Evolutionary conservation across 2,113 vertebrate species (phyloP).

Genomic region (Burhinus bistriatus): DNA sequence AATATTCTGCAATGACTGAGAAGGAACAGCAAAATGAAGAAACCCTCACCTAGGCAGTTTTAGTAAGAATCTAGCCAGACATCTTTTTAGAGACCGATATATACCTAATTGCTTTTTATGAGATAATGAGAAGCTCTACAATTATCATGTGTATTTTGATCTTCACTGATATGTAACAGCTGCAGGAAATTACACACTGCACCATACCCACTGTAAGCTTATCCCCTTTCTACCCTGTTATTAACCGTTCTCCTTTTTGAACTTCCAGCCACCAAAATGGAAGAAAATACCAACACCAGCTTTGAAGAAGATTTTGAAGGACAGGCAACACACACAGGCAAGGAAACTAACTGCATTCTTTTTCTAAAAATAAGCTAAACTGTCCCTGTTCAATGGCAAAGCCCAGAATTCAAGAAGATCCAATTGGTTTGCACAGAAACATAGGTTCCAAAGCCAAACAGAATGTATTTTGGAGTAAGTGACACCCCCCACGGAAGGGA

Average conservation of each 20-base stretch:
- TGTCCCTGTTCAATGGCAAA: neutral
- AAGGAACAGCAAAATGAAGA: neutral
- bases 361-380: neutral
- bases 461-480: neutral
- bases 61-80: neutral
- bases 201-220: neutral
- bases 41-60: neutral
- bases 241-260: conserved; percentile 13
- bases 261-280: conserved; percentile 62
- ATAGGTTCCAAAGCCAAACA: neutral
- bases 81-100: neutral
- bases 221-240: neutral
- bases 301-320: conserved; percentile 85
- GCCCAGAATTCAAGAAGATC: neutral
- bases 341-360: neutral
- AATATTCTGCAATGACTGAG: neutral
- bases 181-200: neutral
- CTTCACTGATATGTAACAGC: neutral
- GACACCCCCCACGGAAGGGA: neutral
- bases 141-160: neutral
- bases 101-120: neutral
- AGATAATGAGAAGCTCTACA: neutral
- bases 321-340: conserved; percentile 88
- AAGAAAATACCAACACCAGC: conserved; percentile 69
- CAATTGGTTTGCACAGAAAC: neutral